Conservation (phyloP, 2,113 vertebrate genomes). For the Gadus chalcogrammus region DNA sequence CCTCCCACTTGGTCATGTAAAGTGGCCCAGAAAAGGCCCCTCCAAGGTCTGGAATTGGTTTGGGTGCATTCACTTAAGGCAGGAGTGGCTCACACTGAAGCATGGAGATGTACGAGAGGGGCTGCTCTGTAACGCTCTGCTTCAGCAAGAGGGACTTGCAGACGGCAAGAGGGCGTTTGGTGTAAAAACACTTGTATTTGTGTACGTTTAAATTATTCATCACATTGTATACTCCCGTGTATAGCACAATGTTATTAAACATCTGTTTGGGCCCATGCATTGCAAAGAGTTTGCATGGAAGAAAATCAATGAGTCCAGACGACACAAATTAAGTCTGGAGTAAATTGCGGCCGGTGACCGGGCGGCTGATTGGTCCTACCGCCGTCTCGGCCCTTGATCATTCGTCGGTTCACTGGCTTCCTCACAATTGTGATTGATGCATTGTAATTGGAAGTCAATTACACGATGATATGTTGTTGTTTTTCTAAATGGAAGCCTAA, state of each 20-base stretch:
- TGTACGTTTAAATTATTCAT: constrained; percentile 38
- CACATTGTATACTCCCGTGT: constrained; percentile 16
- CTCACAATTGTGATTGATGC: constrained; percentile 52
- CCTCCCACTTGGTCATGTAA: constrained; percentile 31
- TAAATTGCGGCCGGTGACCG: constrained; percentile 42
- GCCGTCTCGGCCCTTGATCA: constrained; percentile 38
- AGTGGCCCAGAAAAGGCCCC: constrained; percentile 32
- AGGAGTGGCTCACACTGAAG: constrained; percentile 13
- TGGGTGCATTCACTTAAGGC: constrained; percentile 14
- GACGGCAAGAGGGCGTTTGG: constrained; percentile 17
- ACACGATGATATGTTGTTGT: too few relatives aligned
- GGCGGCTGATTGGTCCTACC: constrained; percentile 40
- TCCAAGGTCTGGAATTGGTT: constrained; percentile 44
- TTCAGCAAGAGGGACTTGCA: neutral
- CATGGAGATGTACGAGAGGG: constrained; percentile 23
- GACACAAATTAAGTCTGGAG: constrained; percentile 39
- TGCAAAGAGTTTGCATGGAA: constrained; percentile 36
- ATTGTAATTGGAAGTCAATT: constrained; percentile 1
- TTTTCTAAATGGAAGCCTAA: too few relatives aligned
- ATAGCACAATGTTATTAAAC: constrained; percentile 22
- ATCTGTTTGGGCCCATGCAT: constrained; percentile 14
- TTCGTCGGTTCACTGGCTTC: constrained; percentile 52
- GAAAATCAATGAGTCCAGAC: constrained; percentile 25
- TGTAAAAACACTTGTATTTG: constrained; percentile 28
- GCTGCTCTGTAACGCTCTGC: neutral